Percentiles rank a stretch among this genome's conserved stretches.
Conservation (phyloP, 2,797 vertebrate species). For the Schizothorax lantsangensis region DNA sequence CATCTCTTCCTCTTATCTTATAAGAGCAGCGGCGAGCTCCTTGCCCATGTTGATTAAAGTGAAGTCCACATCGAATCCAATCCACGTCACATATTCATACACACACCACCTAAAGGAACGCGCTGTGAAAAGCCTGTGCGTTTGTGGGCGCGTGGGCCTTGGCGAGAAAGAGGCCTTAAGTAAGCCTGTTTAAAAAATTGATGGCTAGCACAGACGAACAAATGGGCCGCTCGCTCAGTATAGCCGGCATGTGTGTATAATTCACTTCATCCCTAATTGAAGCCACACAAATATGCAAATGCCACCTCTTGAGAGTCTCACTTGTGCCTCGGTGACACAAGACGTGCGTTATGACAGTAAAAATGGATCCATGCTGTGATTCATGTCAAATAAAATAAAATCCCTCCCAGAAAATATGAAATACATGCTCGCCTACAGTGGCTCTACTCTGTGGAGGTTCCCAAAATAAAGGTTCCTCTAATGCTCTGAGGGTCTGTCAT, state of each 20-base stretch:
- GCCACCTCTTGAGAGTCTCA: conserved; percentile 37
- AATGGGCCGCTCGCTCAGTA: conserved; percentile 31
- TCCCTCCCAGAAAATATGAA: not conserved
- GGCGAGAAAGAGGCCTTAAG: conserved; percentile 42
- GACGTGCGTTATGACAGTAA: not conserved
- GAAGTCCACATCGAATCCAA: not conserved
- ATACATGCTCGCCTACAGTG: not conserved
- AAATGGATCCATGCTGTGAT: conserved; percentile 21
- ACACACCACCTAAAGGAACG: conserved; percentile 7
- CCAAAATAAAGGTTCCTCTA: conserved; percentile 40
- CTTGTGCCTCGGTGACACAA: not conserved
- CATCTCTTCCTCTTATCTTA: not conserved
- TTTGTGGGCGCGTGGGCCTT: not conserved
- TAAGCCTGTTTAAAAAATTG: conserved; percentile 54
- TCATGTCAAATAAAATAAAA: conserved; percentile 12
- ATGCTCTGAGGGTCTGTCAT: conserved; percentile 2
- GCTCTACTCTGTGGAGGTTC: not conserved
- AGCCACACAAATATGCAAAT: conserved; percentile 54
- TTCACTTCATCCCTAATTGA: conserved; percentile 39
- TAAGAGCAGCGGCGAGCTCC: not conserved
- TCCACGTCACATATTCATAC: not conserved
- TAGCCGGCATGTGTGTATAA: conserved; percentile 45
- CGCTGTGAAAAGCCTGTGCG: conserved; percentile 2
- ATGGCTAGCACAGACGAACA: conserved; percentile 34
- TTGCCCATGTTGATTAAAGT: not conserved